phyloP scores from a whole-genome alignment of 2,888 invertebrate genomes.

The Eustalomyia histrio region DNA sequence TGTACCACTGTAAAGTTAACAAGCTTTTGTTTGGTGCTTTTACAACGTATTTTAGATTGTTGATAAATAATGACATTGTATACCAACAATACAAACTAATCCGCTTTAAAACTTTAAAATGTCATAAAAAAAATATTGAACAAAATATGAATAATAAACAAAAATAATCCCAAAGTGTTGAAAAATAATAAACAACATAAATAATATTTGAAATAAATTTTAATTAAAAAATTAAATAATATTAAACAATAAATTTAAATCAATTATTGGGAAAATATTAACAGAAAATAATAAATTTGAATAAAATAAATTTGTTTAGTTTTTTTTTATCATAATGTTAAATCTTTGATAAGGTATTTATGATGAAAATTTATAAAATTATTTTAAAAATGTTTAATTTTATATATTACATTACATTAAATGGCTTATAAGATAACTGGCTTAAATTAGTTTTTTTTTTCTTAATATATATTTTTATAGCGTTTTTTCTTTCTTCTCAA shows the following conservation, averaged over 20 bases:
- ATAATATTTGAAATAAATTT: conserved; percentile 6
- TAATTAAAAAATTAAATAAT: neutral
- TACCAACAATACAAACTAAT: conserved; percentile 45
- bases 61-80: conserved; percentile 50
- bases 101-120: conserved; percentile 60
- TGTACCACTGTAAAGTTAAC: neutral
- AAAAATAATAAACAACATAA: conserved; percentile 45
- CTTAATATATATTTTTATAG: neutral
- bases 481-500: neutral
- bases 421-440: too few relatives aligned
- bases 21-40: conserved; percentile 35
- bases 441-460: too few relatives aligned
- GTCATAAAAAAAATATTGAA: conserved; percentile 49
- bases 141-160: conserved; percentile 30
- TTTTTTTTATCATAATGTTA: too few relatives aligned
- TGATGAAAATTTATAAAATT: too few relatives aligned
- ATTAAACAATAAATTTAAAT: neutral
- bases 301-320: too few relatives aligned
- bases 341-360: too few relatives aligned
- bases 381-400: too few relatives aligned
- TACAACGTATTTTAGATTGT: conserved; percentile 24
- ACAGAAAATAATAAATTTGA: neutral
- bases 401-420: too few relatives aligned
- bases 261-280: neutral
- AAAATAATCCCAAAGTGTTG: conserved; percentile 55